Evolutionary conservation across 2,113 vertebrate species (phyloP), one percentile per base, ranked within the genome.

Genomic region (Acrocephalus arundinaceus): DNA sequence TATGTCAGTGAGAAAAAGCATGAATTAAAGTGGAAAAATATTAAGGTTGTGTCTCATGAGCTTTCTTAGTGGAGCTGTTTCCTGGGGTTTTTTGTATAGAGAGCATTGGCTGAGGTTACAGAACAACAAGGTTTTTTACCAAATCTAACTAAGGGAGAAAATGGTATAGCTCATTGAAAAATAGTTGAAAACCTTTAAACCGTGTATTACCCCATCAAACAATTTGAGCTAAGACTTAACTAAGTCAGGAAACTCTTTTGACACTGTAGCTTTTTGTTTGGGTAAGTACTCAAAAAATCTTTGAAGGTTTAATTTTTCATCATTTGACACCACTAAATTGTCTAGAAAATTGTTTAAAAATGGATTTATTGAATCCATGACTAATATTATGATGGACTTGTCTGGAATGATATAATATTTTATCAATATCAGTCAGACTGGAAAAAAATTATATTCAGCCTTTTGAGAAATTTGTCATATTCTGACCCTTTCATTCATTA

Each of bases 1-100:
- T 41, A 41, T 45, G 7, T n/a, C 22, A 41, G 9, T 37, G 35
- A 66, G 70, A 65, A 90, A 55, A 39, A 7, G 0, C 4, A 28
- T 4, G 2, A 28, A 49, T 13, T 46, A 35, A 77, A 58, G 7
- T 12, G 66, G n/a, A 70, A 85, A 87, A 63, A 58, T 22, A 52
- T 11, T 31, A 62, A n/a, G 5, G 30, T 30, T 71, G 0, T 63
- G 14, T 27, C 24, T 39, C 65, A 51, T 1, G 3, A 9, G 1
- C 3, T 89, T 89, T 81, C 31, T 41, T 74, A 3, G 28, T 54
- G 9, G 5, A 48, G 27, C 10, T 59, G 4, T 13, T 87, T 63
- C 19, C 5, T 30, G 20, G 3, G 6, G 6, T 2, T 57, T 54
- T 25, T 43, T 7, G 6, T 18, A 54, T 4, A 13, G 21, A 35